Base-by-base conservation (phyloP, 2,797 vertebrate genomes). In the Psittacula derbiana region DNA sequence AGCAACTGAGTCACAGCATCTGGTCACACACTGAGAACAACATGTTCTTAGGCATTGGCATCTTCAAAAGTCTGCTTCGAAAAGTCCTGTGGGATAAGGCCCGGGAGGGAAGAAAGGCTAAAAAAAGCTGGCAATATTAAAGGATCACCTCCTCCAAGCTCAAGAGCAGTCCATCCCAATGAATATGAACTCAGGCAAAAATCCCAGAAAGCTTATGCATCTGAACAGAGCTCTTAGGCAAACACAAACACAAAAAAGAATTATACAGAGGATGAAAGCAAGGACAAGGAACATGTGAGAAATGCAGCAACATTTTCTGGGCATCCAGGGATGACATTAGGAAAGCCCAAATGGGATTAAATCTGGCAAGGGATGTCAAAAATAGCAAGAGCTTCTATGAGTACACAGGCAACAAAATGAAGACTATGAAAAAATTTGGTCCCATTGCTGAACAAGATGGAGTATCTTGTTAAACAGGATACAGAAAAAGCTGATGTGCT, bases 361-460 rank as follows among this genome's bases (percentile, higher is more conserved):
- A 60, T 52, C 31, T 6, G 33, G 16, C 30, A 16, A 16, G 14
- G 21, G 44, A 47, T 27, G 12, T n/a, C 62, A 60, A 16, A 70
- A 12, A 4, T 7, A 58, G 30, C 15, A 40, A 33, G 33, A 53
- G 1, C 3, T 85, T 65, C 27, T 46, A 5, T 43, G 19, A 41
- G 27, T 14, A 38, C 5, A 3, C 1, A 19, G 18, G 27, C 36
- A 33, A 25, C 50, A 49, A 44, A 60, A 38, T 7, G 28, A 18
- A 60, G 16, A 33, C 4, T 27, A 43, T 19, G 36, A 28, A 27
- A 50, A 66, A 72, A 27, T 40, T 15, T 1, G 0, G 67, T 20
- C 20, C 16, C 12, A 2, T 1, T 30, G 14, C 15, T 38, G 3
- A 60, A 47, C 2, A 38, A 41, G 13, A 21, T 2, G 8, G 8